Evolutionary conservation across 1,140 invertebrate genomes (phyloP).

Genomic region (Trichonephila clavipes): DNA sequence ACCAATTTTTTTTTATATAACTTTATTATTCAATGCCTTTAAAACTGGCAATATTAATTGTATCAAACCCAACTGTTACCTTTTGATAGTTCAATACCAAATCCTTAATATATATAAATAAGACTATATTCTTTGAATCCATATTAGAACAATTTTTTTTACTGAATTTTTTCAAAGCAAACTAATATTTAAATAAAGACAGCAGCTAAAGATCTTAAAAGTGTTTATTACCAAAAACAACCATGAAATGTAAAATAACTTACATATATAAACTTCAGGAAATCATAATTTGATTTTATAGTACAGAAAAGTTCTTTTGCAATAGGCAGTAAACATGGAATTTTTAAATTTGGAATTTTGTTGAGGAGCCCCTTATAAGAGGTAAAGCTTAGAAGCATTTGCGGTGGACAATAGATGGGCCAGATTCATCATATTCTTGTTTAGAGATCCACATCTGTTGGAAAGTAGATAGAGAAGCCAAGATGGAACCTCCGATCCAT

Average conservation of each 20-base stretch:
- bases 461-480: slow-evolving; percentile 84
- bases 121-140: too few relatives aligned
- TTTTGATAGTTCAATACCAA: too few relatives aligned
- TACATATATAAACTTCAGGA: slow-evolving; percentile 32
- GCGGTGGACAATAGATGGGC: slow-evolving; percentile 81
- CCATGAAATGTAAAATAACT: slow-evolving; percentile 20
- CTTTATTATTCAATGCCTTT: too few relatives aligned
- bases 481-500: slow-evolving; percentile 87
- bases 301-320: slow-evolving; percentile 27
- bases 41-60: too few relatives aligned
- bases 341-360: slow-evolving; percentile 14
- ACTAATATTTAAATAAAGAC: neutral
- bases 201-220: neutral
- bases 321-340: neutral
- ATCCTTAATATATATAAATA: too few relatives aligned
- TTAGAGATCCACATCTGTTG: slow-evolving; percentile 83
- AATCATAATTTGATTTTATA: slow-evolving; percentile 26
- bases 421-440: slow-evolving; percentile 82
- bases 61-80: too few relatives aligned
- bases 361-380: neutral
- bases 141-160: too few relatives aligned
- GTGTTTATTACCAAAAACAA: slow-evolving; percentile 65
- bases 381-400: slow-evolving; percentile 81
- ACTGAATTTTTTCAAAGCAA: too few relatives aligned
- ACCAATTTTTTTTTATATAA: too few relatives aligned